Evolutionary conservation across 2,888 invertebrate species (phyloP).

Genomic region (Carterocephalus palaemon): DNA sequence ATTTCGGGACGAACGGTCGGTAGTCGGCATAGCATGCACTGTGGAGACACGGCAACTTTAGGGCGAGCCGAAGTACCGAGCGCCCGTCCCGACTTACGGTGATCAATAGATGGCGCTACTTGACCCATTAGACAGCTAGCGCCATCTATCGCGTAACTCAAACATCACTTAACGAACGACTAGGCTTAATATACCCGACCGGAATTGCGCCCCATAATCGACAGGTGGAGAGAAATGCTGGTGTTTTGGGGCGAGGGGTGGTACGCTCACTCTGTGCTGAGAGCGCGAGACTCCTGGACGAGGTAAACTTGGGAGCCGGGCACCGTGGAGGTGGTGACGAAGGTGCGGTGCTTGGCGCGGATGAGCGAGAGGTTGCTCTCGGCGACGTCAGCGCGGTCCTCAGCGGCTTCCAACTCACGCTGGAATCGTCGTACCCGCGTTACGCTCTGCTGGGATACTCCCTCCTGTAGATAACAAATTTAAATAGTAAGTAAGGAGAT

Average conservation of each 20-base stretch:
- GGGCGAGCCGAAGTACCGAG: constrained; percentile 67
- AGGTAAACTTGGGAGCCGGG: constrained; percentile 95
- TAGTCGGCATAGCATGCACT: constrained; percentile 52
- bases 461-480: constrained; percentile 81
- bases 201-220: constrained; percentile 67
- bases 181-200: constrained; percentile 74
- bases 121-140: constrained; percentile 35
- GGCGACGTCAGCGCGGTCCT: constrained; percentile 96
- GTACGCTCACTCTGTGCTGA: constrained; percentile 69
- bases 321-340: constrained; percentile 95
- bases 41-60: constrained; percentile 69
- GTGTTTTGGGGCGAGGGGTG: constrained; percentile 50
- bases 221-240: constrained; percentile 68
- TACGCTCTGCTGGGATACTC: constrained; percentile 93
- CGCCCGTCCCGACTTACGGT: constrained; percentile 60
- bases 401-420: constrained; percentile 97
- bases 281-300: constrained; percentile 89
- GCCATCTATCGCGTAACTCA: constrained; percentile 47
- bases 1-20: constrained; percentile 66
- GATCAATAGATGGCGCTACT: constrained; percentile 42
- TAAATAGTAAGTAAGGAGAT: too few species aligned
- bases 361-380: constrained; percentile 96
- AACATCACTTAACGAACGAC: constrained; percentile 71
- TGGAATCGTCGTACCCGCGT: constrained; percentile 99
- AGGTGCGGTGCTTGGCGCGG: constrained; percentile 98